Evolutionary conservation across 2,113 vertebrate genomes (phyloP), one percentile per base, ranked within the genome.

Genomic region (Rhadina sibilatrix): DNA sequence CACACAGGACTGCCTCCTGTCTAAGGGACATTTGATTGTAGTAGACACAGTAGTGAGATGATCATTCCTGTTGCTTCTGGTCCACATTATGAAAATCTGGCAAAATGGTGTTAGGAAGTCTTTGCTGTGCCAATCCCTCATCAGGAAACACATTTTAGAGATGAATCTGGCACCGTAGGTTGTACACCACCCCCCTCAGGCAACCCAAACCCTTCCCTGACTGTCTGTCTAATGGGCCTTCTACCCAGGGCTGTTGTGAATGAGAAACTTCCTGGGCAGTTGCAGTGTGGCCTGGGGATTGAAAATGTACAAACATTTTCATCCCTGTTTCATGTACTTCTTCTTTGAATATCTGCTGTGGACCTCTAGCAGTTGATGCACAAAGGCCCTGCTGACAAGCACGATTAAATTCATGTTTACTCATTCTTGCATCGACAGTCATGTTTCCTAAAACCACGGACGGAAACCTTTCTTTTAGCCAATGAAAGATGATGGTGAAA

Each of bases 221-320:
- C 27, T 2, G 0, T 0, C 7, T 4, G 8, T 12, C 25, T 31
- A 5, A 27, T 15, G 20, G 2, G 15, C 17, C 9, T 31, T 53
- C 37, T 38, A n/a, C 19, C 22, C 15, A 33, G 23, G 19, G 8
- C 24, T 65, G 5, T 11, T 10, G 11, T 7, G 25, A 52, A 33
- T 25, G 11, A 57, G 57, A 40, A 54, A 19, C 24, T 27, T 27
- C 31, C 47, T 16, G 28, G 27, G 6, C 11, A 23, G 8, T 21
- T 53, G 27, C 23, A 52, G 22, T 5, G 0, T 25, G n/a, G 31
- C 38, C 49, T 56, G 12, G 11, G 30, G 7, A 6, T 59, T n/a
- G 37, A 22, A 42, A 23, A 30, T 1, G 5, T 33, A 11, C 38
- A 49, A 40, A 46, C 3, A 1, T 31, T 79, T 46, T 35, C 14